These are phyloP conservation scores for Eublepharis macularius DNA, from an alignment of 2,113 vertebrate genomes.

Conservation along the genomic window DNA sequence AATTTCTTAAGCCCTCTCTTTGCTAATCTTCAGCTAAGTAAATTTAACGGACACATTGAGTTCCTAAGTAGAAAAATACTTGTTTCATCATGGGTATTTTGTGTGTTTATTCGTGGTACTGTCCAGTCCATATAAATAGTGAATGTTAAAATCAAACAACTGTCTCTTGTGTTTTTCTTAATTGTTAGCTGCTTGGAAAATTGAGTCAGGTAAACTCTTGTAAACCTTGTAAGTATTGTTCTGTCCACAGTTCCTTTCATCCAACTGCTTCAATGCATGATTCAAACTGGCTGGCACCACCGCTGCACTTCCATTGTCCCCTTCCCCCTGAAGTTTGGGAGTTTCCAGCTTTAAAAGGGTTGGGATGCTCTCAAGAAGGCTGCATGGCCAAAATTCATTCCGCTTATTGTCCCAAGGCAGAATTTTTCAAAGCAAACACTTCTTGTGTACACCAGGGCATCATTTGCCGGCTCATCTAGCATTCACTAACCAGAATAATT, in stretches of 20 bases:
- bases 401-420: conserved; percentile 56
- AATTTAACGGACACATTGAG: neutral
- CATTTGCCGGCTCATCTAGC: conserved; percentile 56
- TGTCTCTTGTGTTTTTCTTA: conserved; percentile 81
- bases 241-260: conserved; percentile 63
- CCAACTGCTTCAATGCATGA: conserved; percentile 75
- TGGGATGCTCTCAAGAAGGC: conserved; percentile 39
- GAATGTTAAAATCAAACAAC: conserved; percentile 72
- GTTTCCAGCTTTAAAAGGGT: conserved; percentile 23
- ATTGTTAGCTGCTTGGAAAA: conserved; percentile 83
- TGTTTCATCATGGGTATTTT: neutral
- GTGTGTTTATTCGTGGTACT: conserved; percentile 32
- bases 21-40: neutral
- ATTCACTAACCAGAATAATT: conserved; percentile 52
- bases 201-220: conserved; percentile 82
- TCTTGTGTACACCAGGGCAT: conserved; percentile 45
- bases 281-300: conserved; percentile 45
- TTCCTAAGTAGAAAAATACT: neutral
- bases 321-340: conserved; percentile 7
- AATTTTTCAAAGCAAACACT: conserved; percentile 16
- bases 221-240: conserved; percentile 78
- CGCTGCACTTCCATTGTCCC: conserved; percentile 66
- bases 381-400: conserved; percentile 71
- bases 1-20: neutral
- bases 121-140: conserved; percentile 47